Percentiles rank a stretch among this genome's conserved stretches.
Evolutionary conservation across 2,113 vertebrate species (phyloP).

Genomic region (Bubo bubo): DNA sequence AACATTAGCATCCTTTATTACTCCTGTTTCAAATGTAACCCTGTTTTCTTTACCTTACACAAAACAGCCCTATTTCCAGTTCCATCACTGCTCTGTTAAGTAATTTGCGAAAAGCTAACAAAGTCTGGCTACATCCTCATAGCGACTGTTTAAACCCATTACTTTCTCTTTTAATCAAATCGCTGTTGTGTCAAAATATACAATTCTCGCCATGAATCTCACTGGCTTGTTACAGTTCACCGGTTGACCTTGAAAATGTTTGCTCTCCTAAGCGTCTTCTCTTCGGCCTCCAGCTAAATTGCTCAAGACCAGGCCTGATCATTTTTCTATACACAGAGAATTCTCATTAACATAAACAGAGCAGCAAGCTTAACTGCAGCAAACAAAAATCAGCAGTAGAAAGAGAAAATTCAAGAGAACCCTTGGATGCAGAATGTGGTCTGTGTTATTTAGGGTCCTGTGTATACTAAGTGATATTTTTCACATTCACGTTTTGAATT

Average conservation of each 20-base stretch:
- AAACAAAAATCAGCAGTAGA: constrained; percentile 49
- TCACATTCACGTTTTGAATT: background rate
- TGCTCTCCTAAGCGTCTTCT: constrained; percentile 90
- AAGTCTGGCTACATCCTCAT: constrained; percentile 91
- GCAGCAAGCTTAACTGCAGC: constrained; percentile 50
- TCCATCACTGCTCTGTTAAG: constrained; percentile 86
- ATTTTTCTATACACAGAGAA: constrained; percentile 81
- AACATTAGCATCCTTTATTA: constrained; percentile 51
- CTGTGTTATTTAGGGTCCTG: background rate
- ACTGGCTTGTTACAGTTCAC: constrained; percentile 90
- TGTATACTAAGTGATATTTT: background rate
- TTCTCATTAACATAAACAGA: constrained; percentile 83
- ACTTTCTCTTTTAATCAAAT: constrained; percentile 99
- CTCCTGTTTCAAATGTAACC: constrained; percentile 14
- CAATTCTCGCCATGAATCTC: constrained; percentile 94
- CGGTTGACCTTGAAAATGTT: constrained; percentile 98
- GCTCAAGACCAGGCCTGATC: constrained; percentile 80
- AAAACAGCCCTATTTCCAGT: constrained; percentile 83
- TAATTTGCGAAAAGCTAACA: constrained; percentile 89
- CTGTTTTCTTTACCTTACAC: constrained; percentile 80
- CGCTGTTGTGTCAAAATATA: constrained; percentile 91
- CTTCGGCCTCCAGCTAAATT: constrained; percentile 83
- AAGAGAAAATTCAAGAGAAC: constrained; percentile 13
- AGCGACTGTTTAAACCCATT: constrained; percentile 97
- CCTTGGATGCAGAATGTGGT: background rate